Base-by-base conservation (phyloP, 2,113 vertebrate genomes). In the Crotalus tigris region DNA sequence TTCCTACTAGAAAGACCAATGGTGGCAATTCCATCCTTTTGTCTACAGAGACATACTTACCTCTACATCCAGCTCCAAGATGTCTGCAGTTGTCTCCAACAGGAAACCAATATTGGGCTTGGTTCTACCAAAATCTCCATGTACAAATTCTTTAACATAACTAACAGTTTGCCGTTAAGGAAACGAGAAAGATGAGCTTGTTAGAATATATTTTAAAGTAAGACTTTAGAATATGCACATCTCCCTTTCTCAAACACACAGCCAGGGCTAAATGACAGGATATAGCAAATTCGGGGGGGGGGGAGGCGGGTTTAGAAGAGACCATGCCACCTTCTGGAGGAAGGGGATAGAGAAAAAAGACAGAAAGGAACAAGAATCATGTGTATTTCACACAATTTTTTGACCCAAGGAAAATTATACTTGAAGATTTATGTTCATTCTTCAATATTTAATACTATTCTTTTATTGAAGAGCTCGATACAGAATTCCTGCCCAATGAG, bases 71-170 rank as follows among this genome's bases (percentile, higher is more conserved):
- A 99, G 96, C 96, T 99, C 99, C 95, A 99, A 97, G 92, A 99
- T 99, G 97, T 99, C 99, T 0, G 98, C 97, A 0, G 99, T 98
- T 2, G 98, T 98, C 85, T 98, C 97, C 97, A 99, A 97, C 24
- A 99, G 98, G 59, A 97, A 97, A 57, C 99, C 98, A 93, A 99
- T 97, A 95, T 99, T 99, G 11, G 99, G 99, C 95, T 97, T 98
- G 6, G 99, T 99, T 95, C 99, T 98, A 46, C 99, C 99, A 21
- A 99, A 99, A 97, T 99, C 99, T 95, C 99, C 99, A 0, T 99
- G 99, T 51, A 99, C 99, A 94, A 99, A 99, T 96, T 99, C 99
- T 95, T 99, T 99, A 95, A 99, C 98, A 96, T 99, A 99, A 29
- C 99, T 99, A 95, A 81, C 33, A 81, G 64, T 8, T 3, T 15